Conservation (phyloP, 1,140 invertebrate genomes). For the Zaprionus tsacasi region DNA sequence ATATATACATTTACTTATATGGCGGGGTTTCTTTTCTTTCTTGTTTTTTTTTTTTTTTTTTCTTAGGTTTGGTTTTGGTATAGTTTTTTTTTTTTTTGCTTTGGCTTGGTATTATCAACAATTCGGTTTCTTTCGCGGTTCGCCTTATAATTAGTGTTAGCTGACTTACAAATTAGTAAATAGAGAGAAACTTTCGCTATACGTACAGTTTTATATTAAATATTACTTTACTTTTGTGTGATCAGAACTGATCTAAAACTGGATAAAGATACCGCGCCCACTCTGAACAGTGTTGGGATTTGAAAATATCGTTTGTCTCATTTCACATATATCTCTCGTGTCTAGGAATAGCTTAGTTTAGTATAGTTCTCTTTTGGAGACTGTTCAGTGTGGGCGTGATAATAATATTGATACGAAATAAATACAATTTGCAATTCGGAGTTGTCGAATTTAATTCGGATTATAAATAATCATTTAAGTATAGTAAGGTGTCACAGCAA, state of each 20-base stretch:
- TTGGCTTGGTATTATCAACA: conserved; percentile 24
- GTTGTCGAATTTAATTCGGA: conserved; percentile 58
- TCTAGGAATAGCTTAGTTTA: not conserved
- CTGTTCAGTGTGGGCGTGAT: conserved; percentile 44
- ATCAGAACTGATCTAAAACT: conserved; percentile 21
- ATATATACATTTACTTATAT: conserved; percentile 50
- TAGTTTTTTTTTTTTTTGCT: conserved; percentile 17
- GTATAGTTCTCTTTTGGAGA: too few relatives aligned
- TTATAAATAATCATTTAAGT: conserved; percentile 64
- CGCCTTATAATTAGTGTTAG: conserved; percentile 71
- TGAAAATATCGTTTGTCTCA: not conserved
- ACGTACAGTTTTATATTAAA: conserved; percentile 37
- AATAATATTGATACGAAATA: conserved; percentile 53
- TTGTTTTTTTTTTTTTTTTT: conserved; percentile 13
- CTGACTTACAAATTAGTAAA: conserved; percentile 63
- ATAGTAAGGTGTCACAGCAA: conserved; percentile 81
- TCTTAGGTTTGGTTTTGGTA: conserved; percentile 2
- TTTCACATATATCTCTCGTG: not conserved
- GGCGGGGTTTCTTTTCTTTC: conserved; percentile 25
- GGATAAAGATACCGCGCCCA: conserved; percentile 11
- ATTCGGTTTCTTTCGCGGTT: conserved; percentile 29
- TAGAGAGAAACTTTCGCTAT: conserved; percentile 26
- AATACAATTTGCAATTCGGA: conserved; percentile 67
- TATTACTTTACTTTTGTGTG: conserved; percentile 28
- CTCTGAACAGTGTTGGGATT: conserved; percentile 26